These are phyloP conservation scores for Phenacoccus solenopsis DNA, from an alignment of 1,140 invertebrate genomes.

Conservation along the genomic window DNA sequence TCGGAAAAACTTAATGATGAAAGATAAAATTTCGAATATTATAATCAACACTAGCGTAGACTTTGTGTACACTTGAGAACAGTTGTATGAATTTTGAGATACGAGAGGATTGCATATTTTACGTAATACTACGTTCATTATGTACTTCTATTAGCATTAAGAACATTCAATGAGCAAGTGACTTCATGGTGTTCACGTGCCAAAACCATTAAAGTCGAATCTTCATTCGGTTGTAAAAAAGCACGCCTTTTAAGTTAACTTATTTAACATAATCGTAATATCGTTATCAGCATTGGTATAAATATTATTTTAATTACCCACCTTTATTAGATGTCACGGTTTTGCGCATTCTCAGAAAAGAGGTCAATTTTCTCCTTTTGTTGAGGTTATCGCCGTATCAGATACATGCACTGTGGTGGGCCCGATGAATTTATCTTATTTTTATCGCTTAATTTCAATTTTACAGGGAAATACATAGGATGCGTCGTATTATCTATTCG, in stretches of 20 bases:
- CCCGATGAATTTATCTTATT: background rate
- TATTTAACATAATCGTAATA: background rate
- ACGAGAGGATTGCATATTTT: background rate
- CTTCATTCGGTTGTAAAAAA: too few species aligned
- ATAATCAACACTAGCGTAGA: background rate
- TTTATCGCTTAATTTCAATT: background rate
- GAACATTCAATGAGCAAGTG: background rate
- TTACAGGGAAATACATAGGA: constrained; percentile 25
- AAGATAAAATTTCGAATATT: background rate
- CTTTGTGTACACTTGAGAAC: background rate
- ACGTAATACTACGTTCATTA: background rate
- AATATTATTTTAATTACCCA: too few species aligned
- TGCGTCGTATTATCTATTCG: constrained; percentile 52
- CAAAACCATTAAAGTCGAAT: background rate
- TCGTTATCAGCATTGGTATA: too few species aligned
- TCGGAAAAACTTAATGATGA: background rate
- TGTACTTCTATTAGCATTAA: background rate
- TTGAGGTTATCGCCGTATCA: background rate
- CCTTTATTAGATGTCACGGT: background rate
- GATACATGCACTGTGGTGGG: too few species aligned
- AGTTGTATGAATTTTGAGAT: background rate
- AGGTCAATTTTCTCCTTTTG: background rate
- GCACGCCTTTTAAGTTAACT: background rate
- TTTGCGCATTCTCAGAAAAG: too few species aligned
- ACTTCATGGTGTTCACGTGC: background rate